Base-by-base conservation (phyloP, 37 sponge, comb jelly and placozoan genomes). In the Bolinopsis microptera region DNA sequence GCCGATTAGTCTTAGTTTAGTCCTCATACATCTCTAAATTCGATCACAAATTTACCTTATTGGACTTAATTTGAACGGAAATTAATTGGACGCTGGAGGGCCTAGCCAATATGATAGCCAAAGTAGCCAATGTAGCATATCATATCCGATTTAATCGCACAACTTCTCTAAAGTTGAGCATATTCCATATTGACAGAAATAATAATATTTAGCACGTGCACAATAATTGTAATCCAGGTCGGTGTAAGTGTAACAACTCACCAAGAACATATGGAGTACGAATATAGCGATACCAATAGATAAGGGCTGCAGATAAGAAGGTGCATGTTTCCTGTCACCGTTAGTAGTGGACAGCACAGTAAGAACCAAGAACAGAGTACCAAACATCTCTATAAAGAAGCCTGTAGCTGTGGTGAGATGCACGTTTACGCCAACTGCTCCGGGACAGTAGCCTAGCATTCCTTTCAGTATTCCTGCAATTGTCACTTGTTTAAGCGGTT, bases 241-340 rank as follows among this genome's bases (percentile, higher is more conserved):
- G 75, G 26, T 21, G 5, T 28, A 30, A 72, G 21, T 67, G 21
- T 30, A 30, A 30, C 26, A 72, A 21, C 75, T 72, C 26, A 72
- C 75, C 75, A 72, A n/a, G 26, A 72, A 72, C 75, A 72, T 72
- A 28, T 72, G 75, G 18, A 72, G 27, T 30, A 72, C 75, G 26
- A 72, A 72, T 8, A 72, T 72, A 5, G 75, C 31, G 75, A 72
- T 72, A 23, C 75, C 75, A 72, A 72, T 72, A 28, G 75, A 72
- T 8, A 72, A n/a, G 18, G 75, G 75, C 26, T 72, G 75, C 26
- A 30, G 26, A 28, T 30, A 72, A 8, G 31, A n/a, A 72, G 27
- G 3, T 23, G 75, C 75, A 8, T 72, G 75, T 30, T 28, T 28
- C 18, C 75, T n/a, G 75, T 30, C 31, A 5, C 31, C 26, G 75